These are phyloP conservation scores for Papilio glaucus DNA, from an alignment of 1,140 invertebrate genomes.

Conservation along the genomic window DNA sequence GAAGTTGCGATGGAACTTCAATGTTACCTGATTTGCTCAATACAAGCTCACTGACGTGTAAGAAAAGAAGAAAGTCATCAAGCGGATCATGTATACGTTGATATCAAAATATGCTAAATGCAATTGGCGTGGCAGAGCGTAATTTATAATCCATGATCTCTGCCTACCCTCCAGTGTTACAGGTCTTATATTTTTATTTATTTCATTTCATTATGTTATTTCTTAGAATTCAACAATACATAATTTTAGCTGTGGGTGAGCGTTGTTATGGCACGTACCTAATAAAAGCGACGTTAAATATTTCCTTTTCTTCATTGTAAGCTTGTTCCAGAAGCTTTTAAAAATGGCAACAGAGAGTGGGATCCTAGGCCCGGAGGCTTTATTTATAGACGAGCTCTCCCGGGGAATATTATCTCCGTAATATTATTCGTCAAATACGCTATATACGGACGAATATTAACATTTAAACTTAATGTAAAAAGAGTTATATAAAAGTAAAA, in stretches of 20 bases:
- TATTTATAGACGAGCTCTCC: conserved; percentile 33
- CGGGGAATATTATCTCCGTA: conserved; percentile 20
- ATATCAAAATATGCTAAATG: no score
- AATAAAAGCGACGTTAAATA: conserved; percentile 7
- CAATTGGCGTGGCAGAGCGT: neutral
- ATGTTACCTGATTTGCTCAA: no score
- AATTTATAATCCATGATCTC: neutral
- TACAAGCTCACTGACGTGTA: no score
- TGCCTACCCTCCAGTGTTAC: neutral
- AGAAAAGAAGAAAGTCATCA: no score
- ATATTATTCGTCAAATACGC: conserved; percentile 20
- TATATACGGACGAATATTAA: neutral
- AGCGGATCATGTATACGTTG: no score
- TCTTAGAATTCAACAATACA: conserved; percentile 5
- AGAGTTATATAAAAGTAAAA: neutral
- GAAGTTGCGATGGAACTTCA: no score
- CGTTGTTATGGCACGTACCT: neutral
- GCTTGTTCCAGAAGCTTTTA: conserved; percentile 26
- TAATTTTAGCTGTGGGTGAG: neutral
- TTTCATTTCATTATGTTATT: neutral
- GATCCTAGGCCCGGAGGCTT: conserved; percentile 18
- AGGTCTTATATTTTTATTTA: neutral
- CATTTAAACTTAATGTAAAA: conserved; percentile 3
- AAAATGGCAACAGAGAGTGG: conserved; percentile 23
- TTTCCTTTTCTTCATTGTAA: conserved; percentile 21